phyloP scores from a whole-genome alignment of 92 coral and sea anemone genomes.

The Epizoanthus ramosus region DNA sequence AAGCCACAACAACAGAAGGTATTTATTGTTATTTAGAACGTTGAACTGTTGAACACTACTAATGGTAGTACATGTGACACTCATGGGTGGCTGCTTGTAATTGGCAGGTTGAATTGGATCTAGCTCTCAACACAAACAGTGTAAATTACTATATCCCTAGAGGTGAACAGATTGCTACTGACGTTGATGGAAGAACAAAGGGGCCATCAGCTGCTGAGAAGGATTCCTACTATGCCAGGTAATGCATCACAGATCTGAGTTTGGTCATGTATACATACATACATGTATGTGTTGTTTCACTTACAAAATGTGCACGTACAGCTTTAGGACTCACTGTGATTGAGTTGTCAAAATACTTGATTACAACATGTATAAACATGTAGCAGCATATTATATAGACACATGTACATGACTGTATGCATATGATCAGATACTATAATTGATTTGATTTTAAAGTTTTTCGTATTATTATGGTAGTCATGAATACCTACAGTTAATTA shows the following conservation, averaged over 20 bases:
- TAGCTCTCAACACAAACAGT: conserved; percentile 83
- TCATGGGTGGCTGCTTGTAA: background rate
- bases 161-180: conserved; percentile 93
- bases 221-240: conserved; percentile 20
- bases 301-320: too few species aligned
- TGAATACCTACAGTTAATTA: too few species aligned
- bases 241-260: too few species aligned
- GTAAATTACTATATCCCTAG: conserved; percentile 80
- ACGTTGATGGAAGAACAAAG: conserved; percentile 58
- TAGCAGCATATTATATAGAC: too few species aligned
- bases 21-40: background rate
- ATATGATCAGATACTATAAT: too few species aligned
- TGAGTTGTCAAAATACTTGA: background rate
- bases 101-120: conserved; percentile 83
- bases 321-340: too few species aligned
- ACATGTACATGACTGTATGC: too few species aligned
- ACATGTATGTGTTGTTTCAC: background rate
- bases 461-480: too few species aligned
- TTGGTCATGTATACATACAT: too few species aligned
- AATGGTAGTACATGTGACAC: background rate
- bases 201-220: conserved; percentile 3
- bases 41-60: too few species aligned
- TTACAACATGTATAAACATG: too few species aligned
- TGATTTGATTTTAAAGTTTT: background rate
- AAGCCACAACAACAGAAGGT: conserved; percentile 95